A percentile compares a stretch with the other conserved stretches of the same genome.
Evolutionary conservation across 2,888 invertebrate genomes (phyloP).

Genomic region (Erannis defoliaria): DNA sequence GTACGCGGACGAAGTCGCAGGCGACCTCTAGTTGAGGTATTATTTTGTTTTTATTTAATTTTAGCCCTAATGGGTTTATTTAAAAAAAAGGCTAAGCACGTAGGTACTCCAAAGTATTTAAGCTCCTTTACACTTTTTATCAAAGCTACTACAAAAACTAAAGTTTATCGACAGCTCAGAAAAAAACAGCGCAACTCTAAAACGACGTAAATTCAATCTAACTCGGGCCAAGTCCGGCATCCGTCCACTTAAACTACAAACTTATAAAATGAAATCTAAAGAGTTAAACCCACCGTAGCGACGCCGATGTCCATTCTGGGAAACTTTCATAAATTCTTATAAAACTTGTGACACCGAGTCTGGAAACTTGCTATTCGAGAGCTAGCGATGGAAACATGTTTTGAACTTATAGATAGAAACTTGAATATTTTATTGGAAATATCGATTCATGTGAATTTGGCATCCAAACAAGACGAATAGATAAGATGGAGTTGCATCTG

Average conservation of each 20-base stretch:
- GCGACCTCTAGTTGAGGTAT: no score
- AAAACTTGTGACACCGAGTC: constrained; percentile 62
- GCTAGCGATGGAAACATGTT: constrained; percentile 42
- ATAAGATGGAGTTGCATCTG: no score
- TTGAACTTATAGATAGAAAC: constrained; percentile 23
- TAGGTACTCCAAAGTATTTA: neutral
- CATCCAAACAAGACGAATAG: no score
- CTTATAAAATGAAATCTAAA: constrained; percentile 56
- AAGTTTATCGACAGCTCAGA: constrained; percentile 11
- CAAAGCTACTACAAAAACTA: neutral
- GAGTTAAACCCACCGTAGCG: constrained; percentile 56
- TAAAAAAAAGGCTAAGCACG: no score
- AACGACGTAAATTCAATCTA: constrained; percentile 34
- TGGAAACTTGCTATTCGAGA: constrained; percentile 45
- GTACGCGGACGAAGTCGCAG: no score
- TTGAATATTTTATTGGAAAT: constrained; percentile 45
- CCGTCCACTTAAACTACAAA: constrained; percentile 45
- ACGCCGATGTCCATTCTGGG: constrained; percentile 62
- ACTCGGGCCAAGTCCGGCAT: constrained; percentile 36
- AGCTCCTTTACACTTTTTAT: neutral
- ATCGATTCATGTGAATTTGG: constrained; percentile 17
- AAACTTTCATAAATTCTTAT: constrained; percentile 57
- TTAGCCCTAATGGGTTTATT: no score
- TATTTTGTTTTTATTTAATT: no score
- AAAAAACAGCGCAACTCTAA: constrained; percentile 16